Conservation (phyloP, 2,113 vertebrate genomes). For the Notothenia rossii region DNA sequence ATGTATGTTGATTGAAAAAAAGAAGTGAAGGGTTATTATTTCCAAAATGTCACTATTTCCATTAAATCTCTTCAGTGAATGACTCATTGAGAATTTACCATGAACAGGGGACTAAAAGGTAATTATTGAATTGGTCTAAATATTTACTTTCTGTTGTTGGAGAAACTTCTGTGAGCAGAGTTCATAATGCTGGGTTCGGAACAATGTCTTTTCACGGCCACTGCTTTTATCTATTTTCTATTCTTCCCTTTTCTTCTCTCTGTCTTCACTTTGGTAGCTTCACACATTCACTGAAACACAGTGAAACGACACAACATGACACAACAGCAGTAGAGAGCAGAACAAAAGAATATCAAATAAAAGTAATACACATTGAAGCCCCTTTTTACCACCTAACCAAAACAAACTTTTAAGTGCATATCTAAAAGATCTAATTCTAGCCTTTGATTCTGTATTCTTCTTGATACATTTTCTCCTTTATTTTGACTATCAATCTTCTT, state of each 20-base stretch:
- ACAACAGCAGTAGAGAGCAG: background rate
- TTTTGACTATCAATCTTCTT: background rate
- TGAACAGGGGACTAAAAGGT: conserved; percentile 1
- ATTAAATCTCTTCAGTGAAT: conserved; percentile 1
- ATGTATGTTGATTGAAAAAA: background rate
- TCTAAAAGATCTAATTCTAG: background rate
- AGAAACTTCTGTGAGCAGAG: conserved; percentile 14
- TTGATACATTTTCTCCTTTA: background rate
- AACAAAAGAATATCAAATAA: conserved; percentile 25
- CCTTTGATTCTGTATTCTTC: background rate
- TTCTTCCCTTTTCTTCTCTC: background rate
- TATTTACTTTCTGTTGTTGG: background rate
- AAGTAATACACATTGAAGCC: conserved; percentile 25
- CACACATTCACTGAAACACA: background rate
- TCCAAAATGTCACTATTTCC: background rate
- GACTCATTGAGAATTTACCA: background rate
- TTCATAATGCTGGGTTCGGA: background rate
- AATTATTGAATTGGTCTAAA: too few species aligned
- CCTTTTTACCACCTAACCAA: fast-evolving
- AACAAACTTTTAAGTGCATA: conserved; percentile 16
- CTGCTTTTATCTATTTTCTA: background rate
- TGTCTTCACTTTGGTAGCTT: background rate
- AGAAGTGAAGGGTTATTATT: background rate
- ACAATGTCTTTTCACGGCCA: background rate
- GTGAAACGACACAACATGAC: background rate